Percentiles rank a stretch among this genome's conserved stretches.
These are phyloP conservation scores for Platygyra sinensis DNA, from an alignment of 64 coral and sea anemone species.

Conservation along the genomic window DNA sequence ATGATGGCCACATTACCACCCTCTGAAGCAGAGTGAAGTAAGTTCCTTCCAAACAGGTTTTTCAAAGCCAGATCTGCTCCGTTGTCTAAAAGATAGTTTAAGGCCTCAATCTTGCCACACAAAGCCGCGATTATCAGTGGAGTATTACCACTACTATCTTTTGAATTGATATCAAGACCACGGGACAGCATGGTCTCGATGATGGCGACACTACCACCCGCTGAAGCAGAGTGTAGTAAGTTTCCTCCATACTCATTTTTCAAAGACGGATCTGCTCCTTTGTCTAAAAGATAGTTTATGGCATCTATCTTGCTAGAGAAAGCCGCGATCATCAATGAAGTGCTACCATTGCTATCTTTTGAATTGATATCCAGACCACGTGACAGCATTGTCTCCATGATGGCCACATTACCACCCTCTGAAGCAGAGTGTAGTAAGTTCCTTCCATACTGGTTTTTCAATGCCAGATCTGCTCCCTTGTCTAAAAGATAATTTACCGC, in stretches of 20 bases:
- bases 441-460: neutral
- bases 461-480: neutral
- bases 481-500: neutral
- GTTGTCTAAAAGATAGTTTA: neutral
- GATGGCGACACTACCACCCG: no score
- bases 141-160: no score
- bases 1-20: neutral
- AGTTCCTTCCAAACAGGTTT: neutral
- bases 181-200: no score
- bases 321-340: neutral
- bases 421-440: neutral
- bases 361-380: neutral
- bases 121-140: no score
- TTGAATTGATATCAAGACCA: no score
- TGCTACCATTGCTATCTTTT: neutral
- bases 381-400: neutral
- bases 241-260: no score
- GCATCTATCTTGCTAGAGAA: no score
- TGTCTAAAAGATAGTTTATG: no score
- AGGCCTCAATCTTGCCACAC: neutral
- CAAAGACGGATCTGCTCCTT: no score
- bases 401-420: neutral
- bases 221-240: no score
- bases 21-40: neutral
- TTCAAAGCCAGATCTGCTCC: neutral